A percentile compares a stretch with the other conserved stretches of the same genome.
These are phyloP conservation scores for Trachymyrmex cornetzi DNA, from an alignment of 1,140 invertebrate species.

Conservation along the genomic window DNA sequence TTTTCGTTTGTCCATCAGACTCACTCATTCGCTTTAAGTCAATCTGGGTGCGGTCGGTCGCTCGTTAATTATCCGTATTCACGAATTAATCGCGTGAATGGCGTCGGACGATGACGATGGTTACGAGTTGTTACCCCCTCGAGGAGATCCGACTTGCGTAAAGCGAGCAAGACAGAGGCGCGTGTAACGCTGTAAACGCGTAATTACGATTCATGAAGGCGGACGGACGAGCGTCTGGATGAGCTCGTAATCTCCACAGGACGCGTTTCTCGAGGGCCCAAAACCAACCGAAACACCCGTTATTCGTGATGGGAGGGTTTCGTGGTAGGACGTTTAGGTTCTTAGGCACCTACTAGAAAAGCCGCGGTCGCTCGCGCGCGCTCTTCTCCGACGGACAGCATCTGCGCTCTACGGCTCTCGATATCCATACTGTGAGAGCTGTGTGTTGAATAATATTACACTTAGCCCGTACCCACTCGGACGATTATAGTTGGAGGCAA, in stretches of 20 bases:
- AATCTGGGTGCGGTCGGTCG: not conserved
- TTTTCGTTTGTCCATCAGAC: not conserved
- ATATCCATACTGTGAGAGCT: slow-evolving; percentile 86
- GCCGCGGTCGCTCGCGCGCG: slow-evolving; percentile 42
- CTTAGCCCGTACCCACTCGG: slow-evolving; percentile 85
- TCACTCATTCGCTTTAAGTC: not conserved
- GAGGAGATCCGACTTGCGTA: slow-evolving; percentile 13
- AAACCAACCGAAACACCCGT: slow-evolving; percentile 70
- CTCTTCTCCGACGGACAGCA: slow-evolving; percentile 82
- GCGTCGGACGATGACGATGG: not conserved
- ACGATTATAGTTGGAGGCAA: slow-evolving; percentile 87
- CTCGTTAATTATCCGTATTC: slow-evolving; percentile 40
- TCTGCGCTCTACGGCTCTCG: slow-evolving; percentile 84
- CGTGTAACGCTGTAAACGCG: slow-evolving; percentile 75
- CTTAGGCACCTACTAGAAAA: slow-evolving; percentile 74
- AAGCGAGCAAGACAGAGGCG: not conserved
- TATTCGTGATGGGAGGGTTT: slow-evolving; percentile 67
- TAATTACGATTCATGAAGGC: slow-evolving; percentile 84
- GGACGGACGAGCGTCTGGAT: slow-evolving; percentile 69
- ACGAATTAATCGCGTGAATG: slow-evolving; percentile 33
- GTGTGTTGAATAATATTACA: slow-evolving; percentile 87
- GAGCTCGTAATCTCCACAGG: slow-evolving; percentile 71
- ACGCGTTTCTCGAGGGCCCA: slow-evolving; percentile 65
- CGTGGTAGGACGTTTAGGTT: slow-evolving; percentile 73
- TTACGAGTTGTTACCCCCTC: slow-evolving; percentile 17